Evolutionary conservation across 2,888 invertebrate species (phyloP).

Genomic region (Eledone cirrhosa): DNA sequence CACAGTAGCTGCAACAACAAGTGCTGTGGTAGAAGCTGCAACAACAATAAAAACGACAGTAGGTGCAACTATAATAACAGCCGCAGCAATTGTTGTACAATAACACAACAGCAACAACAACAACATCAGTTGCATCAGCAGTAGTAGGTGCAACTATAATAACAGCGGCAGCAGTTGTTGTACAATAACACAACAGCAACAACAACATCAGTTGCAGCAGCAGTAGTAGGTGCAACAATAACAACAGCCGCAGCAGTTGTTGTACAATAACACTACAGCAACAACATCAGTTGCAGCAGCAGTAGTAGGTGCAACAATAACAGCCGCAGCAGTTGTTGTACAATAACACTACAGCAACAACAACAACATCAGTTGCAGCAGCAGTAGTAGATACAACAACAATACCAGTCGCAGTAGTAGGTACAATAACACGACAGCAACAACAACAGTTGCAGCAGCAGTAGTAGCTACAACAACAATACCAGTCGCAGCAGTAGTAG

Average conservation of each 20-base stretch:
- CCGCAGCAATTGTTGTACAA: neutral
- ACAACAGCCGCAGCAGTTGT: too few species aligned
- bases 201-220: conserved; percentile 3
- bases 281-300: conserved; percentile 1
- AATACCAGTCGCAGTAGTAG: conserved; percentile 3
- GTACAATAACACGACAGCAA: too few species aligned
- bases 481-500: too few species aligned
- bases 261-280: neutral
- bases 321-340: neutral
- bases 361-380: neutral
- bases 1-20: conserved; percentile 6
- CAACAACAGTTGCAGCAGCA: too few species aligned
- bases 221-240: too few species aligned
- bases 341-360: conserved; percentile 8
- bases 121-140: neutral
- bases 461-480: too few species aligned
- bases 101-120: too few species aligned
- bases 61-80: neutral
- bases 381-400: too few species aligned
- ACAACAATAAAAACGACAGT: too few species aligned
- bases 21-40: neutral
- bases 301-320: too few species aligned
- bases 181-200: conserved; percentile 13
- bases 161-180: conserved; percentile 3
- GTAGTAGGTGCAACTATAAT: neutral